Conservation (phyloP, 2,888 invertebrate species). For the Ecliptopera silaceata region DNA sequence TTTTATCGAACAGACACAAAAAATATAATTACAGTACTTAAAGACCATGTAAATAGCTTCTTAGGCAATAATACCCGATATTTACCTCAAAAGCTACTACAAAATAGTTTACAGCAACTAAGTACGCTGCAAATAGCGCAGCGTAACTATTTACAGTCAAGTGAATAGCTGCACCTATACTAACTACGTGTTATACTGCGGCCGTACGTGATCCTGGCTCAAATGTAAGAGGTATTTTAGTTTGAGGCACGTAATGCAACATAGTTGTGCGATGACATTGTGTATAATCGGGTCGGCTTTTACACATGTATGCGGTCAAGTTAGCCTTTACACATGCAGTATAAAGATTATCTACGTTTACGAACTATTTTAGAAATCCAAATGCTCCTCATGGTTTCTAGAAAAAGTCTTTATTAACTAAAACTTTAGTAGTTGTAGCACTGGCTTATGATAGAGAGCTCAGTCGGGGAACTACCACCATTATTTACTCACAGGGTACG, state of each 20-base stretch:
- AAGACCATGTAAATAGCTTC: too few species aligned
- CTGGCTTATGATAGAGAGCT: too few species aligned
- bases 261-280: slow-evolving; percentile 29
- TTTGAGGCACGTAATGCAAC: slow-evolving; percentile 25
- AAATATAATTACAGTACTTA: too few species aligned
- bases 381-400: too few species aligned
- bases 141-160: slow-evolving; percentile 7
- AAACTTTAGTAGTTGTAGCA: too few species aligned
- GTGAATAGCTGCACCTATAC: neutral
- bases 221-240: slow-evolving; percentile 22
- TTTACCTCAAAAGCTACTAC: neutral
- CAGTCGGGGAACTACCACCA: too few species aligned
- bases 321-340: neutral
- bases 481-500: too few species aligned
- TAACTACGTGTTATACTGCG: neutral
- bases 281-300: slow-evolving; percentile 8
- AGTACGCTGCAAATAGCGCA: neutral
- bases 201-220: slow-evolving; percentile 23
- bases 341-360: neutral
- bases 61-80: neutral
- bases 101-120: slow-evolving; percentile 8
- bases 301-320: too few species aligned
- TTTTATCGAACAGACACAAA: too few species aligned
- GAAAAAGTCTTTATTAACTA: too few species aligned
- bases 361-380: too few species aligned